Conservation (phyloP, 2,888 invertebrate genomes). For the Corythucha ciliata region DNA sequence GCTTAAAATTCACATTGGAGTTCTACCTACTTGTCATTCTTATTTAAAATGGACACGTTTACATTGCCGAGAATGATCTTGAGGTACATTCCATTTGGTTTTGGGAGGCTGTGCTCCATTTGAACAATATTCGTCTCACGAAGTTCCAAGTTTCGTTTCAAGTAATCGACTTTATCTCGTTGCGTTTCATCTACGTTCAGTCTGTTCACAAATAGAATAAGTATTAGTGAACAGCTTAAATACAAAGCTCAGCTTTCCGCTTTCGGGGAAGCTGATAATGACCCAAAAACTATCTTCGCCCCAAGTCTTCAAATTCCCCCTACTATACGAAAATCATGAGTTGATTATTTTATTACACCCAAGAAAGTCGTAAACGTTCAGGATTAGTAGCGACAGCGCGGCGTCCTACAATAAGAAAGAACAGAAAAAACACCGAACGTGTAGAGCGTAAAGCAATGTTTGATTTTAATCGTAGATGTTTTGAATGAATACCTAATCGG, state of each 20-base stretch:
- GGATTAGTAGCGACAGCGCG: no score
- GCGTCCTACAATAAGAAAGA: no score
- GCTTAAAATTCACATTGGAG: no score
- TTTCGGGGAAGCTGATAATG: neutral
- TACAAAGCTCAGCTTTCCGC: neutral
- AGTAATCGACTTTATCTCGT: conserved; percentile 40
- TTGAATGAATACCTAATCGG: no score
- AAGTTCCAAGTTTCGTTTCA: conserved; percentile 71
- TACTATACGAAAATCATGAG: no score
- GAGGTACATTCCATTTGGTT: conserved; percentile 83
- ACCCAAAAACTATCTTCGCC: no score
- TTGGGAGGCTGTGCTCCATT: conserved; percentile 87
- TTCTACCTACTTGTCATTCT: conserved; percentile 90
- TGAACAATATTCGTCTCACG: conserved; percentile 79
- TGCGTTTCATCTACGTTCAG: conserved; percentile 37
- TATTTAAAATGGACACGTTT: conserved; percentile 93
- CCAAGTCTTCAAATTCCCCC: no score
- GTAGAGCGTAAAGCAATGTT: no score
- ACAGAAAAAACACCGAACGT: no score
- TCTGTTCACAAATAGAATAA: conserved; percentile 34
- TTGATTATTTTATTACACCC: no score
- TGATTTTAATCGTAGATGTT: no score
- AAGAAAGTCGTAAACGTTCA: no score
- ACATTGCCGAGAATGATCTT: conserved; percentile 94
- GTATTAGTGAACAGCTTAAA: neutral